Percentiles rank a stretch among this genome's conserved stretches.
These are phyloP conservation scores for Folsomia candida DNA, from an alignment of 2,888 invertebrate species.

Conservation along the genomic window DNA sequence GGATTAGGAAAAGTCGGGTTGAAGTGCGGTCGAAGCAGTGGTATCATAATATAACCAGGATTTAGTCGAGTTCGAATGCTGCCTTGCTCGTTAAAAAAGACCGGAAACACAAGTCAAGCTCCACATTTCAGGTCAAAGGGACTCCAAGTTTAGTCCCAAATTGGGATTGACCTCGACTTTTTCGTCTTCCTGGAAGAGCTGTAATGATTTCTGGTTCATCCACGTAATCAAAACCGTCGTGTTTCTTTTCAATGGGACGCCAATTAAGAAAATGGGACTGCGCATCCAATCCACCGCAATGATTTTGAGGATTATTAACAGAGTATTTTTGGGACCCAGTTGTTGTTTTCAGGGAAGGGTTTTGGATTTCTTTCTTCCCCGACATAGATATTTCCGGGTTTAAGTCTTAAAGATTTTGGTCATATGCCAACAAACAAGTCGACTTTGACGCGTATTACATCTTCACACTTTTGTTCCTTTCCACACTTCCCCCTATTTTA, in stretches of 20 bases:
- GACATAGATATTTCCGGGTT: not conserved
- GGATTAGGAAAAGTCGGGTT: not conserved
- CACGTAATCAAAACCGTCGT: no score
- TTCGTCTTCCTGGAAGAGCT: no score
- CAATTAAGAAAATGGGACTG: no score
- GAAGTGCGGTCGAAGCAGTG: not conserved
- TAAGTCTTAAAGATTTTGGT: not conserved
- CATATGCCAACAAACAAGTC: not conserved
- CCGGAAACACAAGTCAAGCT: slow-evolving; percentile 3
- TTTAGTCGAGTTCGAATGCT: not conserved
- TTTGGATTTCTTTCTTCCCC: no score
- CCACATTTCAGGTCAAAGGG: not conserved
- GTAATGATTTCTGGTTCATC: no score
- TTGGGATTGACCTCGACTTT: no score
- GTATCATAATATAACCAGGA: not conserved
- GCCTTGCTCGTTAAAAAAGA: slow-evolving; percentile 1
- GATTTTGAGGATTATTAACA: no score
- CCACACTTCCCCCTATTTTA: slow-evolving; percentile 3
- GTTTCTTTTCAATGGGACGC: no score
- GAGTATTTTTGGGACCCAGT: no score
- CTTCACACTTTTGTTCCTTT: not conserved
- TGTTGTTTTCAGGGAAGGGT: no score
- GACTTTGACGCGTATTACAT: not conserved
- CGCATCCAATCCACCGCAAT: no score
- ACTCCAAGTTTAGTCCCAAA: no score